Evolutionary conservation across 2,888 invertebrate species (phyloP).

Genomic region (Papilio demoleus): DNA sequence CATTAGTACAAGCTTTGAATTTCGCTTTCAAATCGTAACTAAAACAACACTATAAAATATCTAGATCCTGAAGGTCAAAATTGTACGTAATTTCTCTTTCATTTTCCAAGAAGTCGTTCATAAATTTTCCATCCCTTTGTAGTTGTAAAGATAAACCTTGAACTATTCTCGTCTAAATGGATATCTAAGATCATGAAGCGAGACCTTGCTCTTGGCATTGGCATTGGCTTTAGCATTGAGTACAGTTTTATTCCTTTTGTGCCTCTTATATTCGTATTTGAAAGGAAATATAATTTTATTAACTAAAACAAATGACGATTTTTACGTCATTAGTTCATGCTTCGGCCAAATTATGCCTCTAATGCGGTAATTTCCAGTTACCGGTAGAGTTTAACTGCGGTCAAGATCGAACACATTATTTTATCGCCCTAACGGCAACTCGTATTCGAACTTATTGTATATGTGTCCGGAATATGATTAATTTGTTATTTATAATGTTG

Average conservation of each 20-base stretch:
- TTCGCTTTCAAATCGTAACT: conserved; percentile 8
- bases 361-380: no score
- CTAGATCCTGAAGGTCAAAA: conserved; percentile 27
- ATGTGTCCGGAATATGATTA: no score
- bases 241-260: conserved; percentile 47
- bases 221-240: conserved; percentile 64
- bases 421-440: no score
- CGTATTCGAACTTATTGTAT: no score
- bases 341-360: no score
- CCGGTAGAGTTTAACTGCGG: no score
- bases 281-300: conserved; percentile 30
- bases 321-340: no score
- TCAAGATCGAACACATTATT: no score
- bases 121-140: conserved; percentile 55
- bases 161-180: conserved; percentile 60
- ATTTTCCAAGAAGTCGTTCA: conserved; percentile 46
- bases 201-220: conserved; percentile 46
- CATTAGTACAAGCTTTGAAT: background rate
- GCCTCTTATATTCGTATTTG: conserved; percentile 39
- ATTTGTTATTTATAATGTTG: no score
- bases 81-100: conserved; percentile 42
- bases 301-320: background rate
- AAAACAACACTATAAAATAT: conserved; percentile 35
- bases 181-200: conserved; percentile 59
- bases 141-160: conserved; percentile 62